phyloP scores from a whole-genome alignment of 2,888 invertebrate species.

The Eupithecia dodoneata region DNA sequence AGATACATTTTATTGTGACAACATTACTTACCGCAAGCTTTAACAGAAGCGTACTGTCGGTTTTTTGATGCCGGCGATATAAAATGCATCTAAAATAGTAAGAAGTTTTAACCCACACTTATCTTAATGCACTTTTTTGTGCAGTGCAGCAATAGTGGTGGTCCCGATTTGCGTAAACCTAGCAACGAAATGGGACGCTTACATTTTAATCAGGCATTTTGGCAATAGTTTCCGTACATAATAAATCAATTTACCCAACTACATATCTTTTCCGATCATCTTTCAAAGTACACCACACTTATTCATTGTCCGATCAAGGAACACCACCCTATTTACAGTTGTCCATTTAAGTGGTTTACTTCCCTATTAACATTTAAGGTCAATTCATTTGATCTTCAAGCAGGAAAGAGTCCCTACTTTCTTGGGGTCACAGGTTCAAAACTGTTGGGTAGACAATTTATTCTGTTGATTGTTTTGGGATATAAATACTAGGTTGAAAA shows the following conservation, averaged over 20 bases:
- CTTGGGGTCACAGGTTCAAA: conserved; percentile 27
- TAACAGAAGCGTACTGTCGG: too few relatives aligned
- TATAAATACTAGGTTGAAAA: not conserved
- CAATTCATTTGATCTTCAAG: conserved; percentile 29
- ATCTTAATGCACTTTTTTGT: too few relatives aligned
- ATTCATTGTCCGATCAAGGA: not conserved
- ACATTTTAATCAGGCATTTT: not conserved
- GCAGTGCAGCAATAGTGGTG: too few relatives aligned
- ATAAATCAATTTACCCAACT: not conserved
- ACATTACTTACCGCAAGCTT: too few relatives aligned
- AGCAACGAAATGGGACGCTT: not conserved
- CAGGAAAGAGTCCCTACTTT: conserved; percentile 18
- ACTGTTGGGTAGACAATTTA: conserved; percentile 28
- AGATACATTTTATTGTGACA: too few relatives aligned
- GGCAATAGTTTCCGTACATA: not conserved
- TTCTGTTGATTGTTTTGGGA: conserved; percentile 23
- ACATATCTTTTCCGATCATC: not conserved
- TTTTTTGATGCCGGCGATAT: too few relatives aligned
- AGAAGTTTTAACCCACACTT: too few relatives aligned
- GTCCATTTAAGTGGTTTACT: not conserved
- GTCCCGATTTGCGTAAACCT: too few relatives aligned
- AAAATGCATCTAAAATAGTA: too few relatives aligned
- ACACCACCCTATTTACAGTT: not conserved
- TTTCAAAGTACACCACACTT: not conserved
- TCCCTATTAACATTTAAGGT: conserved; percentile 13